Evolutionary conservation across 2,888 invertebrate genomes (phyloP).

Genomic region (Dichetophora obliterata): DNA sequence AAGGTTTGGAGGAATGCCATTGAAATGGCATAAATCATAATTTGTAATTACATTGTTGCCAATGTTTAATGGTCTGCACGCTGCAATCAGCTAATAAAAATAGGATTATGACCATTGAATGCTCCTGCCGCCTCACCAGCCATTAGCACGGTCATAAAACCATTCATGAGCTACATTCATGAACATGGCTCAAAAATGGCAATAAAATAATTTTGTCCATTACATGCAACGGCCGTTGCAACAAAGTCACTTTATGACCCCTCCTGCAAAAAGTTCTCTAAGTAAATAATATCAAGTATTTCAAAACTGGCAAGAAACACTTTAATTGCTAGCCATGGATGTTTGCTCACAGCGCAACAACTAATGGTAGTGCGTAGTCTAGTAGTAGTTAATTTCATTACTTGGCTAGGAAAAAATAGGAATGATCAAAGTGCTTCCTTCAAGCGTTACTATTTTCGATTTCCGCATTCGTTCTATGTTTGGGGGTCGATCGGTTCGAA

Average conservation of each 20-base stretch:
- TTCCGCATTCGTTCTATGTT: conserved; percentile 20
- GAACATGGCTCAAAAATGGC: background rate
- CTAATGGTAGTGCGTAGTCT: conserved; percentile 33
- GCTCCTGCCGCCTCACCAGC: background rate
- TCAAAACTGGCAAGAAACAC: conserved; percentile 2
- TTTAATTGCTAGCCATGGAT: background rate
- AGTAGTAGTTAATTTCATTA: conserved; percentile 43
- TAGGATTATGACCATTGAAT: conserved; percentile 27
- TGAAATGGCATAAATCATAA: conserved; percentile 2
- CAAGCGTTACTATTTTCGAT: conserved; percentile 18
- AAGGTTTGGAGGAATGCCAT: background rate
- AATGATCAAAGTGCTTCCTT: background rate
- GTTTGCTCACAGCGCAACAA: background rate
- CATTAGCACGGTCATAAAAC: conserved; percentile 36
- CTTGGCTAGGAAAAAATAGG: background rate
- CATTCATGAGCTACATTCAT: conserved; percentile 22
- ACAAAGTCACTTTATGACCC: background rate
- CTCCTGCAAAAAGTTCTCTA: background rate
- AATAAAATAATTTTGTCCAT: conserved; percentile 10
- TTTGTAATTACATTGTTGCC: conserved; percentile 32
- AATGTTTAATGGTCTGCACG: background rate
- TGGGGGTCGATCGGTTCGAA: background rate
- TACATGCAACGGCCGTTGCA: background rate
- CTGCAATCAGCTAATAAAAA: conserved; percentile 25
- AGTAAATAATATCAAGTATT: background rate